These are phyloP conservation scores for Onychomys leucogaster DNA, from an alignment of 2,797 vertebrate genomes.

Conservation along the genomic window DNA sequence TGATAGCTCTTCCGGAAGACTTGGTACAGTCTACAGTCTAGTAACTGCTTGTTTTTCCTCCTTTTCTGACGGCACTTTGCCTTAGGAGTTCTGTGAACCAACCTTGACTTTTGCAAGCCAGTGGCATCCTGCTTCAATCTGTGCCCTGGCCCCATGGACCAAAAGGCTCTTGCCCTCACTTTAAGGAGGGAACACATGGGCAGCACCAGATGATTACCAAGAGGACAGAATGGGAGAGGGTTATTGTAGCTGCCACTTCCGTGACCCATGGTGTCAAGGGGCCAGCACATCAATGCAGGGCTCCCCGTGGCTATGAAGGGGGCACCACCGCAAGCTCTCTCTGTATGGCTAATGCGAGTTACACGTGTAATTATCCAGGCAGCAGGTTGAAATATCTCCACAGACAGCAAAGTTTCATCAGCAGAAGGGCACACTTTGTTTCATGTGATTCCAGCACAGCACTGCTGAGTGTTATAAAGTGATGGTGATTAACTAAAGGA, in stretches of 20 bases:
- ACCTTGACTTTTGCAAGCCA: conserved; percentile 61
- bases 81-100: conserved; percentile 16
- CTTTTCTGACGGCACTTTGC: neutral
- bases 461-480: conserved; percentile 17
- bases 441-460: conserved; percentile 61
- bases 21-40: neutral
- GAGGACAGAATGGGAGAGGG: conserved; percentile 34
- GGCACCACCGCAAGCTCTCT: neutral
- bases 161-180: conserved; percentile 38
- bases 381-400: conserved; percentile 66
- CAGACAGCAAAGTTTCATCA: conserved; percentile 64
- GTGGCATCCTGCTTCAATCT: conserved; percentile 45
- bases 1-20: neutral
- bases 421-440: conserved; percentile 67
- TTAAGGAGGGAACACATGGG: neutral
- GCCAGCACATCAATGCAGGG: neutral
- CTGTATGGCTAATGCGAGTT: conserved; percentile 64
- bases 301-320: neutral
- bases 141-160: neutral
- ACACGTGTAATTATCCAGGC: conserved; percentile 72
- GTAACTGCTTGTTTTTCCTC: conserved; percentile 45
- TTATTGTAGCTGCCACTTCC: conserved; percentile 55
- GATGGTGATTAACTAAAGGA: conserved; percentile 65
- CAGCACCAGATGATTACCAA: neutral
- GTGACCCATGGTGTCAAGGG: conserved; percentile 23